phyloP scores from a whole-genome alignment of 2,113 vertebrate genomes.

The Labeo rohita region DNA sequence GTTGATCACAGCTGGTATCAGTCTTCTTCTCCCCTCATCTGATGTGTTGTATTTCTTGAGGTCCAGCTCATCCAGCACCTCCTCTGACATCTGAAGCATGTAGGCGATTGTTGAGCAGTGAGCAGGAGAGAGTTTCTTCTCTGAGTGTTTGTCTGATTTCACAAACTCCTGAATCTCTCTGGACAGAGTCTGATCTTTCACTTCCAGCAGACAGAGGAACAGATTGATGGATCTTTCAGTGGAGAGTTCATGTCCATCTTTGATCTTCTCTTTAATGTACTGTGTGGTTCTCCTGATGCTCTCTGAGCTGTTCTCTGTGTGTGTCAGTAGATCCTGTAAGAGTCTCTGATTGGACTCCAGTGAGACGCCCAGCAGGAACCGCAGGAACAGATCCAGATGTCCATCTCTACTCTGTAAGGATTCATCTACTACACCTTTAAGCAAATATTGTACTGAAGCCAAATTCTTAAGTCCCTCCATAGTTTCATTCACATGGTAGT shows the following conservation, averaged over 20 bases:
- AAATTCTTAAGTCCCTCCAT: neutral
- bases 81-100: neutral
- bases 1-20: neutral
- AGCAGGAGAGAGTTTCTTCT: neutral
- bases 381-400: neutral
- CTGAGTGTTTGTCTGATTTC: too few species aligned
- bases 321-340: too few species aligned
- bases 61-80: neutral
- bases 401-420: neutral
- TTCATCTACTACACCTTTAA: neutral
- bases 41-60: slow-evolving; percentile 6
- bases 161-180: too few species aligned
- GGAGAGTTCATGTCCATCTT: too few species aligned
- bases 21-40: neutral
- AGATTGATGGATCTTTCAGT: too few species aligned
- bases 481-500: neutral
- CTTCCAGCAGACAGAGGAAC: too few species aligned
- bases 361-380: too few species aligned
- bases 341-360: too few species aligned
- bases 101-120: neutral
- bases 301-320: neutral
- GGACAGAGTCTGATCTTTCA: too few species aligned
- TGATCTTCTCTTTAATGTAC: too few species aligned
- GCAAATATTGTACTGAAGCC: neutral
- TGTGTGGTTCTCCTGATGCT: too few species aligned